Percentiles rank a stretch among this genome's conserved stretches.
Conservation (phyloP, 1,140 invertebrate species). For the Saccostrea glomerata region DNA sequence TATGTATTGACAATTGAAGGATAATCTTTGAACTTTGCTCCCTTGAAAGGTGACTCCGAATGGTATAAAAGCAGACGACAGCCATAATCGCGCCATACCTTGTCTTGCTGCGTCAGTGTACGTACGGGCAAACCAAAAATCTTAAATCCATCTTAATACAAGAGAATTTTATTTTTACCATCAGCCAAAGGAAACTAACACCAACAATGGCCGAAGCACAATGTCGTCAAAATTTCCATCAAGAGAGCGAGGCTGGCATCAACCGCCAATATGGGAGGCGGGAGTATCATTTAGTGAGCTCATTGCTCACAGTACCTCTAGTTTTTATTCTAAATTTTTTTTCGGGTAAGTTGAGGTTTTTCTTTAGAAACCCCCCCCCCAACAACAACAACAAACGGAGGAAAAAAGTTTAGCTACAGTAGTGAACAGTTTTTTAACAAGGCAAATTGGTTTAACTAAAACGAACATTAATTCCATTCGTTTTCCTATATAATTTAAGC, state of each 20-base stretch:
- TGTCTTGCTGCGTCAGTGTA: constrained; percentile 41
- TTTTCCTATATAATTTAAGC: too few species aligned
- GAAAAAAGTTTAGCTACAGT: too few species aligned
- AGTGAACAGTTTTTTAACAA: too few species aligned
- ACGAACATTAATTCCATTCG: too few species aligned
- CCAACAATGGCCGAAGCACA: constrained; percentile 69
- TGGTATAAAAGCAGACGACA: constrained; percentile 5
- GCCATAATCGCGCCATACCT: background rate
- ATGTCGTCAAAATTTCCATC: constrained; percentile 87
- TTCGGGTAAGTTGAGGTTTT: too few species aligned
- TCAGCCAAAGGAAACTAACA: background rate
- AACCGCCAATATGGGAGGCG: too few species aligned
- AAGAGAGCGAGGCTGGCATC: constrained; percentile 86
- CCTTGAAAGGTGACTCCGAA: background rate
- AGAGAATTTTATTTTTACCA: constrained; percentile 4
- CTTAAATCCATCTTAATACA: background rate
- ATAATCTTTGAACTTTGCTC: background rate
- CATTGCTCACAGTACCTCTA: too few species aligned
- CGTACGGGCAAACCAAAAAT: constrained; percentile 29
- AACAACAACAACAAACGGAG: too few species aligned
- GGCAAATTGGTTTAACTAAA: too few species aligned
- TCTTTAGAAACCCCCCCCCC: too few species aligned
- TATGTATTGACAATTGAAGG: background rate
- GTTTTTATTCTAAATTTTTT: too few species aligned
- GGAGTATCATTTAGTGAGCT: too few species aligned